Conservation (phyloP, 2,888 invertebrate species). For the Aphodius sticticus region DNA sequence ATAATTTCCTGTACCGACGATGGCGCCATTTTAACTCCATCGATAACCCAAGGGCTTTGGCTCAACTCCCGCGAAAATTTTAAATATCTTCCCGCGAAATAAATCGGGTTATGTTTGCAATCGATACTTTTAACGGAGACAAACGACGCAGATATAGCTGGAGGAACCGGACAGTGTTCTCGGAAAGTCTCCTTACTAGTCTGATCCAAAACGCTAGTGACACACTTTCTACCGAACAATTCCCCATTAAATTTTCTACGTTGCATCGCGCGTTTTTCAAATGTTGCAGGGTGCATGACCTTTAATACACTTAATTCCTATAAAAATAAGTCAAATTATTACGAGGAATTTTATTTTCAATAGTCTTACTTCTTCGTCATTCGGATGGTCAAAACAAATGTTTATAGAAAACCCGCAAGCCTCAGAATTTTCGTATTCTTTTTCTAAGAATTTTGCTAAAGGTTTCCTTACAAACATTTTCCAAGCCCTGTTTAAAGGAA, state of each 20-base stretch:
- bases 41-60: conserved; percentile 94
- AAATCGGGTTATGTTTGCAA: conserved; percentile 69
- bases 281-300: conserved; percentile 60
- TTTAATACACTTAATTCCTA: conserved; percentile 62
- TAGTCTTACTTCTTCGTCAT: conserved; percentile 63
- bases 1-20: conserved; percentile 94
- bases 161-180: conserved; percentile 64
- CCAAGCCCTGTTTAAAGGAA: conserved; percentile 80
- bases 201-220: conserved; percentile 65
- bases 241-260: conserved; percentile 60
- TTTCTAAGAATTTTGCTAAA: conserved; percentile 65
- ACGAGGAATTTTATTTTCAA: conserved; percentile 14
- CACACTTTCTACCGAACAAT: conserved; percentile 71
- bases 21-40: conserved; percentile 79
- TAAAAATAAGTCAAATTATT: conserved; percentile 20
- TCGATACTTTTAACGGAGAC: conserved; percentile 63
- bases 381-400: conserved; percentile 65
- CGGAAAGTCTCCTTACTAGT: conserved; percentile 62
- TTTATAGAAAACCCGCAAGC: conserved; percentile 69
- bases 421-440: conserved; percentile 66
- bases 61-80: conserved; percentile 85
- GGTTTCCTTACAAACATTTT: conserved; percentile 74
- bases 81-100: conserved; percentile 79
- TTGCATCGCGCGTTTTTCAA: conserved; percentile 57
- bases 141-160: conserved; percentile 58